Base-by-base conservation (phyloP, 1,140 invertebrate species). In the Drosophila pandora region DNA sequence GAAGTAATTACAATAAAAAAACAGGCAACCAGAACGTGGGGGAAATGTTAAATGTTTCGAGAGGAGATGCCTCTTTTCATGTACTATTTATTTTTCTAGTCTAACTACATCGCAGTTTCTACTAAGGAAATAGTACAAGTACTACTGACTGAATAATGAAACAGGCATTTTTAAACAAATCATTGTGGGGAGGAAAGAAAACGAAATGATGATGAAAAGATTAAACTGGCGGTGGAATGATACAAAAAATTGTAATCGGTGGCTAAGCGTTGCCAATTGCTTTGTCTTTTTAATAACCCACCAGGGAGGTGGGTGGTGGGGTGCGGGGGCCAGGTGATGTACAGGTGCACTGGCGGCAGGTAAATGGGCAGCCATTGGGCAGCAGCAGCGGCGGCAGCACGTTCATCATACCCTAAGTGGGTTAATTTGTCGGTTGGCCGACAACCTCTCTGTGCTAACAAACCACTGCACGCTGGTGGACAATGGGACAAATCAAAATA, bases 331-430 rank as follows among this genome's bases (percentile, higher is more conserved):
- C 4, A 8, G 17, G 41, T 43, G 41, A 43, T 43, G 41, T 43
- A 43, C 41, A 43, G 41, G 41, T 43, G 34, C 34, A 37, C 2
- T 34, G 32, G 32, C 34, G 30, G 32, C 34, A 23, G 7, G 17
- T 48, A 61, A 58, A 55, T 60, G 49, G 54, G 37, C 50, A 41
- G 67, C 47, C 21, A 47, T 47, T 30, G 17, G 28, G 52, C 41
- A 71, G 49, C 21, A 62, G 48, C 28, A 79, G 25, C n/a, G 28
- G 52, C 41, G 62, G 49, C 21, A 62, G 48, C 28, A 79, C 81
- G 81, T 85, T 85, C 82, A 87, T 87, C 78, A 88, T 48, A 83
- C 83, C 59, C 61, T 79, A 88, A 88, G 76, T 88, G 79, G 83
- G 83, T 88, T 88, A 79, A 69, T 71, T 81, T 56, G 54, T 67